Conservation (phyloP, 2,888 invertebrate genomes). For the Dasysyrphus tricinctus region DNA sequence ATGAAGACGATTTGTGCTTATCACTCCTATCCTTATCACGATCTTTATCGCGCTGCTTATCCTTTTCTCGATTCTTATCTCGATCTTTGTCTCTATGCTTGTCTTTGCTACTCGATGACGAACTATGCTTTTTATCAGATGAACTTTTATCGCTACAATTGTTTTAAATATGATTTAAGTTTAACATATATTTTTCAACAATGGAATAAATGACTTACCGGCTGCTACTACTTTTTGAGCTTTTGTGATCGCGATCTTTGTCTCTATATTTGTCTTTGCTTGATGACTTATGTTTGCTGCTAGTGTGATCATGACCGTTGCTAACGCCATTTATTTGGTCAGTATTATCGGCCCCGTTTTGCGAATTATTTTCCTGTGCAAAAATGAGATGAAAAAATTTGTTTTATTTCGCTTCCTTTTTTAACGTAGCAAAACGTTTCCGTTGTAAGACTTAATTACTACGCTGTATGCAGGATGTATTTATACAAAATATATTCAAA, state of each 20-base stretch:
- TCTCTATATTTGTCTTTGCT: constrained; percentile 85
- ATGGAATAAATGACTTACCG: constrained; percentile 77
- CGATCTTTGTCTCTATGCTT: constrained; percentile 79
- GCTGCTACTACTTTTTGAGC: constrained; percentile 84
- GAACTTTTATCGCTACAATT: constrained; percentile 80
- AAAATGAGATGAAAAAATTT: not conserved
- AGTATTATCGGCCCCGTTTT: constrained; percentile 80
- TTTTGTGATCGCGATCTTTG: constrained; percentile 84
- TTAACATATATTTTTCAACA: not conserved
- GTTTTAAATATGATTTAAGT: not conserved
- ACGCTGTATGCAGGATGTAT: no score
- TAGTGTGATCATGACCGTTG: constrained; percentile 89
- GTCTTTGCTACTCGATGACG: constrained; percentile 83
- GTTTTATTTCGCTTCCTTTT: not conserved
- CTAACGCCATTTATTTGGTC: constrained; percentile 89
- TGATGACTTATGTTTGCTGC: constrained; percentile 87
- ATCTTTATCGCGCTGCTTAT: constrained; percentile 82
- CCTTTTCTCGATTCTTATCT: constrained; percentile 82
- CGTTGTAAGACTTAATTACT: no score
- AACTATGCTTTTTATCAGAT: constrained; percentile 83
- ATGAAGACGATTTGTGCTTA: constrained; percentile 82
- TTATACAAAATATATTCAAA: no score
- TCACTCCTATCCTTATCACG: constrained; percentile 84
- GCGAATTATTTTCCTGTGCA: constrained; percentile 79
- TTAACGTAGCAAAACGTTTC: not conserved